Percentiles rank a stretch among this genome's conserved stretches.
Conservation (phyloP, 2,888 invertebrate genomes). For the Elysia crispata region DNA sequence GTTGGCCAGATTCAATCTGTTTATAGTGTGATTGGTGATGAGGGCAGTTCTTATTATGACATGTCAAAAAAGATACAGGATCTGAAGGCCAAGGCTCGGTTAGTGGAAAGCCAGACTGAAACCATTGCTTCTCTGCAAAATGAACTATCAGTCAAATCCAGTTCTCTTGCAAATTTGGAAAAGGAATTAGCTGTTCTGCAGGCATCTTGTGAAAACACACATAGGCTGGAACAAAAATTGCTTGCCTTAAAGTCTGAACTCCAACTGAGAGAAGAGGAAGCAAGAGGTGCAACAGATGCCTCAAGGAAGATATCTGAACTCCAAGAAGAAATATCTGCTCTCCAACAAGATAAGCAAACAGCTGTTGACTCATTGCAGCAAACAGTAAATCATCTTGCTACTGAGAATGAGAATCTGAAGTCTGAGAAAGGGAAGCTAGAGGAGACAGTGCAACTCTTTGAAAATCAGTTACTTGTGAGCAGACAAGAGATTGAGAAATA, state of each 20-base stretch:
- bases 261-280: slow-evolving; percentile 24
- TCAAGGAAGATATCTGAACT: slow-evolving; percentile 39
- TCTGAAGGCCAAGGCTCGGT: background rate
- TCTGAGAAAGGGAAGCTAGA: background rate
- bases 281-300: background rate
- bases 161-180: slow-evolving; percentile 6
- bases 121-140: slow-evolving; percentile 11
- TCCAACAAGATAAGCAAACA: slow-evolving; percentile 5
- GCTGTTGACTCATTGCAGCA: slow-evolving; percentile 22
- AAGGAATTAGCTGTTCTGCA: background rate
- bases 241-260: slow-evolving; percentile 19
- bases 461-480: slow-evolving; percentile 11
- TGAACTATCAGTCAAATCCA: slow-evolving; percentile 29
- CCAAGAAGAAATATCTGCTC: slow-evolving; percentile 42
- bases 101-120: background rate
- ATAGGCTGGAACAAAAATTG: slow-evolving; percentile 33
- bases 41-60: slow-evolving; percentile 16
- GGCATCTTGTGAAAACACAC: slow-evolving; percentile 3
- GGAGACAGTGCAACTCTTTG: slow-evolving; percentile 4
- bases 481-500: slow-evolving; percentile 22
- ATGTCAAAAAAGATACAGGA: slow-evolving; percentile 25
- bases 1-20: slow-evolving; percentile 20
- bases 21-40: background rate
- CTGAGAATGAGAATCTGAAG: slow-evolving; percentile 36
- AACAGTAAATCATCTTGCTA: background rate